Conservation (phyloP, 1,140 invertebrate genomes). For the Heliconius congener region DNA sequence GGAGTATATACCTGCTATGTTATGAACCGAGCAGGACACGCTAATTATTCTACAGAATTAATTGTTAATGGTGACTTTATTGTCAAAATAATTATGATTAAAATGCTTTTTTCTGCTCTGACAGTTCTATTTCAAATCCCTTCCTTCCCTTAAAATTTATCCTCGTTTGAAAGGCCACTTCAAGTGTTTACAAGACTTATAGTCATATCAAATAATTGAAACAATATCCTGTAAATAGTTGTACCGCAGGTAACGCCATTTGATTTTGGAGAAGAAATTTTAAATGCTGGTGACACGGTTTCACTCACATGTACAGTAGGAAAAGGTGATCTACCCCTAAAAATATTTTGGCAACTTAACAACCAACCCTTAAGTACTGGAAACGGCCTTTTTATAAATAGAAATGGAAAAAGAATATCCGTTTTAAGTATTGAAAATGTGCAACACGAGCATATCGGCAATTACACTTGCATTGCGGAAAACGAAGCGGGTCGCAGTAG, state of each 20-base stretch:
- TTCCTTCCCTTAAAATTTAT: neutral
- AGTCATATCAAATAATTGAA: neutral
- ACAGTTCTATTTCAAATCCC: neutral
- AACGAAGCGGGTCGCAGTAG: constrained; percentile 86
- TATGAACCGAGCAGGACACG: constrained; percentile 84
- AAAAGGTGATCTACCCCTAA: constrained; percentile 86
- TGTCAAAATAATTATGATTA: neutral
- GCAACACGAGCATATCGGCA: constrained; percentile 87
- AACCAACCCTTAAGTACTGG: constrained; percentile 74
- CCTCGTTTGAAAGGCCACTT: neutral
- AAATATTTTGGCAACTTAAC: constrained; percentile 86
- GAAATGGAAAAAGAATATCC: constrained; percentile 80
- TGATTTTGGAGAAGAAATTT: constrained; percentile 84
- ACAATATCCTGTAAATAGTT: constrained; percentile 70
- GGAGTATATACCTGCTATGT: constrained; percentile 89
- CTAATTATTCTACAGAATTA: constrained; percentile 84
- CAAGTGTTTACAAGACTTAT: neutral
- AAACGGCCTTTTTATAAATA: constrained; percentile 71
- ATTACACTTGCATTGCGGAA: constrained; percentile 90
- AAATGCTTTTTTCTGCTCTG: too few relatives aligned
- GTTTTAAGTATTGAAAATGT: constrained; percentile 83
- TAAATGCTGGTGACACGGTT: constrained; percentile 87
- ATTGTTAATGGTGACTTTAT: constrained; percentile 83
- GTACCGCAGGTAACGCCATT: constrained; percentile 87
- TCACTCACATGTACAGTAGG: constrained; percentile 88